Conservation (phyloP, 2,797 vertebrate species). For the Danio kyathit region DNA sequence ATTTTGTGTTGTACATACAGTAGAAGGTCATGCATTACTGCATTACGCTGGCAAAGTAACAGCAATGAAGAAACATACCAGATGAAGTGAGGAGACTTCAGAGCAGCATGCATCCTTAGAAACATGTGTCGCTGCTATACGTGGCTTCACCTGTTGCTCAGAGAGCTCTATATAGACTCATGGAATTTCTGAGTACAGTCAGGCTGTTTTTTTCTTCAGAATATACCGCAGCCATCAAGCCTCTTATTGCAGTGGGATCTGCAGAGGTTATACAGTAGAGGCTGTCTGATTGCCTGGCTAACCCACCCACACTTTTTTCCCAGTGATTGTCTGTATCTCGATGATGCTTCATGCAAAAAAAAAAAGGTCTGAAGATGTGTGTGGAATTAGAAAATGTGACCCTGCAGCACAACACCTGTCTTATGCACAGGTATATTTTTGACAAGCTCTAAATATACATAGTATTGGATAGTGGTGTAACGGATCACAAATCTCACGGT, state of each 20-base stretch:
- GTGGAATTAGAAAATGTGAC: background rate
- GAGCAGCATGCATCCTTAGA: slow-evolving; percentile 3
- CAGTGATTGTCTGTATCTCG: background rate
- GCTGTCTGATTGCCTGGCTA: background rate
- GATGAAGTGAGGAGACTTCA: background rate
- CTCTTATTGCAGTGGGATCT: slow-evolving; percentile 2
- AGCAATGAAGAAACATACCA: background rate
- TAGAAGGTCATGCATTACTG: no score
- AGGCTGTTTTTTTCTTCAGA: background rate
- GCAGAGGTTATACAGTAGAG: background rate
- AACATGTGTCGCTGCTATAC: slow-evolving; percentile 16
- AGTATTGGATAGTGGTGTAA: no score
- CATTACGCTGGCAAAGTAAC: no score
- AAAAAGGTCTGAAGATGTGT: background rate
- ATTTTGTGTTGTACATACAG: no score
- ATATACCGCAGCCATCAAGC: background rate
- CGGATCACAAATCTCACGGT: no score
- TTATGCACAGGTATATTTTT: no score
- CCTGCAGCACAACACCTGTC: no score
- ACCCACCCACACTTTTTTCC: background rate
- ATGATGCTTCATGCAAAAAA: background rate
- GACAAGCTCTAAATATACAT: no score
- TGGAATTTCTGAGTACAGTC: background rate
- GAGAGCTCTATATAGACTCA: background rate
- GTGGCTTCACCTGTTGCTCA: slow-evolving; percentile 19